Evolutionary conservation across 2,797 vertebrate genomes (phyloP), one percentile per base, ranked within the genome.

Genomic region (Danio aesculapii): DNA sequence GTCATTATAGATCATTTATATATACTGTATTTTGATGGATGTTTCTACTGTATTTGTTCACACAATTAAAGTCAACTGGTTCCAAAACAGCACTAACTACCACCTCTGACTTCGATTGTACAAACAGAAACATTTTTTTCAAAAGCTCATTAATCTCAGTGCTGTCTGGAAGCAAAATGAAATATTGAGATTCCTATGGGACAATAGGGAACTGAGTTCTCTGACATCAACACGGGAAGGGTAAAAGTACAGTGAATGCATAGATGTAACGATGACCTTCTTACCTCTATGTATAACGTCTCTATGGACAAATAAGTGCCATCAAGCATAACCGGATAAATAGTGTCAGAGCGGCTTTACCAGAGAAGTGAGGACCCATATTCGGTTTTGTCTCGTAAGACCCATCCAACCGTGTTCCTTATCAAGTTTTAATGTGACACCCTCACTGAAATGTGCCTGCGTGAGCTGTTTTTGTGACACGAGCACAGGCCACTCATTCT

Each of bases 401-500:
- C n/a, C 55, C 47, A 84, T 75, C 50, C 64, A 69, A 78, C 77
- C 67, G 55, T 83, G 46, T 83, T 69, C 52, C 30, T 52, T 14
- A 78, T 79, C 53, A 53, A 58, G 69, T 69, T 82, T 86, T 84
- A 74, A 84, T 84, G 64, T 75, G 81, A 85, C 79, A 75, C 83
- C 10, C 59, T 17, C 57, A 63, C 75, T 81, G 75, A 83, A 82
- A 79, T 50, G 49, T 55, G 79, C 73, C 52, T 4, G 47, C 66
- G 64, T 64, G 68, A 53, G 69, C 57, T 84, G 66, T 75, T 85
- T 84, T 79, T 50, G 68, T 30, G 61, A 67, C 44, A 79, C 19
- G 43, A 53, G 44, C 53, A 17, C 2, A 6, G 64, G 63, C 17
- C 9, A 21, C 47, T 57, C 58, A 11, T 62, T 82, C 55, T 41